Evolutionary conservation across 2,888 invertebrate species (phyloP).

Genomic region (Epinotia brunnichana): DNA sequence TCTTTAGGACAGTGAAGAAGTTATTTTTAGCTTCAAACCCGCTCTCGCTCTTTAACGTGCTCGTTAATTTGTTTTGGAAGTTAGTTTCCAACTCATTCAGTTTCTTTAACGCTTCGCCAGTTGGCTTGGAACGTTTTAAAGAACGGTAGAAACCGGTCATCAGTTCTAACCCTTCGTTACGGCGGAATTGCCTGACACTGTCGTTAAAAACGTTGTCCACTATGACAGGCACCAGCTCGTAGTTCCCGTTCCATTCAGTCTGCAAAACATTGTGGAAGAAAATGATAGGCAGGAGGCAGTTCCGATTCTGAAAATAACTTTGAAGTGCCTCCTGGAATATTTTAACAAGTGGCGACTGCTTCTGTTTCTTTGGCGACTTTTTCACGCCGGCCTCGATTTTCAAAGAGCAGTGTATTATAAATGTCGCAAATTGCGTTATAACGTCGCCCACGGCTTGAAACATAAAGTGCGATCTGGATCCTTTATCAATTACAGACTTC

Average conservation of each 20-base stretch:
- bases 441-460: constrained; percentile 87
- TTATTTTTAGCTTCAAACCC: constrained; percentile 81
- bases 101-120: constrained; percentile 62
- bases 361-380: constrained; percentile 68
- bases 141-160: constrained; percentile 86
- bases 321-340: constrained; percentile 82
- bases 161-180: constrained; percentile 87
- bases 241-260: constrained; percentile 86
- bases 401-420: constrained; percentile 85
- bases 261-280: constrained; percentile 87
- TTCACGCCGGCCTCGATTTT: constrained; percentile 65
- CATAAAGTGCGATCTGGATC: constrained; percentile 85
- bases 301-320: constrained; percentile 85
- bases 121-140: constrained; percentile 76
- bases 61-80: constrained; percentile 72
- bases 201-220: constrained; percentile 84
- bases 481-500: constrained; percentile 85
- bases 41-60: constrained; percentile 67
- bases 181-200: constrained; percentile 85
- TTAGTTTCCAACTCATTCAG: constrained; percentile 74
- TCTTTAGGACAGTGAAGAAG: constrained; percentile 82
- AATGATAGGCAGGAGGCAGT: constrained; percentile 85
- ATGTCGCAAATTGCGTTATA: constrained; percentile 85
- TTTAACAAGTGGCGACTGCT: constrained; percentile 70
- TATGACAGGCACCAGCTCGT: constrained; percentile 83